Base-by-base conservation (phyloP, 2,888 invertebrate genomes). In the Erynnis tages region DNA sequence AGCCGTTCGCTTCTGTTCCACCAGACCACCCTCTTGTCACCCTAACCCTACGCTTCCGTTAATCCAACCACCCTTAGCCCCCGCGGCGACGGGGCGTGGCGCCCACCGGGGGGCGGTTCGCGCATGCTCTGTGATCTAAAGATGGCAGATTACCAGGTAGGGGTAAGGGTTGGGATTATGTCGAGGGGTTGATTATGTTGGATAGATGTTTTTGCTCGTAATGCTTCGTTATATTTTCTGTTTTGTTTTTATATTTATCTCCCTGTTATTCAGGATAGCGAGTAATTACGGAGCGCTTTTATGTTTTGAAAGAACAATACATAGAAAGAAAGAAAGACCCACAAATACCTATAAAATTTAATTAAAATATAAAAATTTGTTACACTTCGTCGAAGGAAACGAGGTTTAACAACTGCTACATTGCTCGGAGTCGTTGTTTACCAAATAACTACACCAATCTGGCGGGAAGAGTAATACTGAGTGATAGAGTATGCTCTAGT, bases 81-180 rank as follows among this genome's bases (percentile, higher is more conserved):
- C 67, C 66, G 62, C 65, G 60, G 58, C 67, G 37, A 23, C 10
- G 10, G 60, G 70, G 79, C 82, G 82, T 77, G 79, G 72, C 76
- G 48, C 79, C 13, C 79, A 54, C 70, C 74, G 63, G 81, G 72
- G 72, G 77, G 76, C 77, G 78, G 73, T 54, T 54, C 76, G 81
- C 86, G 85, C 86, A 79, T 82, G 88, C 70, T 67, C 86, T 77
- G 67, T 83, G 69, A 83, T 81, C 76, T 34, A 73, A 86, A 85
- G 76, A 85, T 87, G 85, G 84, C 80, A 67, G 70, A 62, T 56
- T 47, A 34, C 16, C n/a, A n/a, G n/a, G n/a, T n/a, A 21, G 13
- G 38, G 21, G 44, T 46, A 40, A 17, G 17, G 29, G 45, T 25
- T 34, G 46, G 16, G 11, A 29, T 47, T 6, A 41, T 10, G 7